Evolutionary conservation across 2,888 invertebrate genomes (phyloP), one percentile per base, ranked within the genome.

Genomic region (Punctoribates punctum): DNA sequence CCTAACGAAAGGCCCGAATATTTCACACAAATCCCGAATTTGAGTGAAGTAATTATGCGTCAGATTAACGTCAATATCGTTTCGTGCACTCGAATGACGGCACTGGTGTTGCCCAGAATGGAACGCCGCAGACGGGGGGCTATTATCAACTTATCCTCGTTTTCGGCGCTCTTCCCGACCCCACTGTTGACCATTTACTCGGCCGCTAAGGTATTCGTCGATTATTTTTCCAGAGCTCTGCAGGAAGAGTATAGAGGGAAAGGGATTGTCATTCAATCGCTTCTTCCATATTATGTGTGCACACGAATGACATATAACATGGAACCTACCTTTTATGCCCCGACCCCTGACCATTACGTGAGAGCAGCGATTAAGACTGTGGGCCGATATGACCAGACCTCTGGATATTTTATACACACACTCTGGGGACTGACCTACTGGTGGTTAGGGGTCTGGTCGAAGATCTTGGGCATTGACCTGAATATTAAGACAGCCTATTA

Each of bases 161-260:
- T 92, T 1, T 90, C 94, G 0, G 94, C 94, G 83, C 84, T 91
- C 74, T 91, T 92, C 83, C 93, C 95, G 0, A 84, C 93, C 78
- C 94, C 96, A 0, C 85, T 93, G 73, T 91, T 94, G 90, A 89
- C 93, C 0, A 90, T 94, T 0, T 96, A 96, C 83, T 91, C 92
- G 0, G 94, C 95, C 0, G 90, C 92, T 3, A 96, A 96, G 88
- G 91, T 76, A 5, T 81, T 79, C 73, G 76, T 84, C 13, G 84
- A 84, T 78, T 83, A 83, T 77, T 83, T 84, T 79, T 83, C 83
- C 5, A 80, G 81, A 75, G 82, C 83, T 1, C 76, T 83, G 42
- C 81, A 82, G 38, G 82, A 82, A 79, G 85, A 85, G 80, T 84
- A 84, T 79, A 80, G 80, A 74, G 75, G 81, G 42, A 80, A 81